Evolutionary conservation across 1,140 invertebrate species (phyloP), one percentile per base, ranked within the genome.

Genomic region (Anadara kagoshimensis): DNA sequence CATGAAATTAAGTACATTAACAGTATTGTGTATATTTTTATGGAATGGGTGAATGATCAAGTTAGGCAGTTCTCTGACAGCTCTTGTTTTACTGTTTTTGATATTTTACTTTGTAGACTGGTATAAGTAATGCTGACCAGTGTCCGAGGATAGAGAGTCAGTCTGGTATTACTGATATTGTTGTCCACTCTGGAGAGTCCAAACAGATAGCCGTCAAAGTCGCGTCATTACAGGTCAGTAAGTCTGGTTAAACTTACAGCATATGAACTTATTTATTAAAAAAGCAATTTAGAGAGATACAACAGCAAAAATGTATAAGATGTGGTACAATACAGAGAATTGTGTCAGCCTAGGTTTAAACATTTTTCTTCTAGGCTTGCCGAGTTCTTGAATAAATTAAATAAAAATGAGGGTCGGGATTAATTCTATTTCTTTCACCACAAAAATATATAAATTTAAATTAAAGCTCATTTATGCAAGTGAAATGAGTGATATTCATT

Each of bases 101-200:
- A 49, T 49, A 18, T 49, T 49, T 49, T 14, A 18, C 11, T 18
- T 18, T 49, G 47, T n/a, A 49, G 47, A 18, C 47, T 43, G 65
- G 53, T 43, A 58, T 68, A n/a, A 68, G n/a, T 41, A 54, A 36
- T 10, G 10, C 43, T 16, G 63, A 72, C 18, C 54, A 56, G 16
- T 86, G 85, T 75, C 85, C 85, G 11, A 59, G 79, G 24, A 62
- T 86, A 22, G 81, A 79, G 43, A 81, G 73, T n/a, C 58, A 78
- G 5, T 66, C 79, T 1, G 14, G 58, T 7, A 76, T 83, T 54
- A 70, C 80, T 18, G 84, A 85, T 56, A 84, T 86, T 54, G 69
- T 86, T n/a, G 85, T 86, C 16, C 85, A 86, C 69, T 85, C 84
- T 67, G 84, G 84, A 12, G 71, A 82, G 58, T 64, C 69, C 22